Conservation (phyloP, 2,888 invertebrate genomes). For the Orthosia gothica region DNA sequence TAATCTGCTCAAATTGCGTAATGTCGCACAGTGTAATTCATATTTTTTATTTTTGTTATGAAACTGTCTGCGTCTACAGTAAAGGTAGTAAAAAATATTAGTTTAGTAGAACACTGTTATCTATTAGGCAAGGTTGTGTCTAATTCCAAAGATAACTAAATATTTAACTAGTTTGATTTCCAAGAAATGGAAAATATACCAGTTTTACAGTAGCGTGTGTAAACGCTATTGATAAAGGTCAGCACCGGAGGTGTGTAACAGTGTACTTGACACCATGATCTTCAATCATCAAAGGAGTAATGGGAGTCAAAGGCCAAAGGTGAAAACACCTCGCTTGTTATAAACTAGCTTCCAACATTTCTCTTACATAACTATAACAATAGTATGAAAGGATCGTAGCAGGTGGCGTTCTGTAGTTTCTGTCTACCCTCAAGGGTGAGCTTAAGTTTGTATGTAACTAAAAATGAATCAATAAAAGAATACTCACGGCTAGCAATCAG, state of each 20-base stretch:
- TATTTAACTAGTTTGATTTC: background rate
- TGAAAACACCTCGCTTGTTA: background rate
- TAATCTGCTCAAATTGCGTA: slow-evolving; percentile 62
- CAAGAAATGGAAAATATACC: slow-evolving; percentile 4
- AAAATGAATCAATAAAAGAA: slow-evolving; percentile 18
- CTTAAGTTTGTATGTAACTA: background rate
- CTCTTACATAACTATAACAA: background rate
- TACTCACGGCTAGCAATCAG: slow-evolving; percentile 96
- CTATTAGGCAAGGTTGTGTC: slow-evolving; percentile 42
- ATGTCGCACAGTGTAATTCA: slow-evolving; percentile 36
- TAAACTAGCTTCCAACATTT: background rate
- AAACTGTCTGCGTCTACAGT: slow-evolving; percentile 16
- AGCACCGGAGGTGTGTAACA: background rate
- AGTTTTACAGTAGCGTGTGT: background rate
- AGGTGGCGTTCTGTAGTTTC: no score
- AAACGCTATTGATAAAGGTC: slow-evolving; percentile 1
- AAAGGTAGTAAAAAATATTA: slow-evolving; percentile 28
- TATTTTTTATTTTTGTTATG: slow-evolving; percentile 30
- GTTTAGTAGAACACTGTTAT: slow-evolving; percentile 43
- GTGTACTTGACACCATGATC: slow-evolving; percentile 18
- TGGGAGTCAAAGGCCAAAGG: slow-evolving; percentile 14
- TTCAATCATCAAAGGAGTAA: slow-evolving; percentile 10
- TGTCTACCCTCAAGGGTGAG: no score
- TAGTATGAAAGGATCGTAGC: no score
- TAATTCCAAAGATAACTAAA: slow-evolving; percentile 27